Evolutionary conservation across 1,140 invertebrate species (phyloP), one percentile per base, ranked within the genome.

Genomic region (Drosophila kikkawai): DNA sequence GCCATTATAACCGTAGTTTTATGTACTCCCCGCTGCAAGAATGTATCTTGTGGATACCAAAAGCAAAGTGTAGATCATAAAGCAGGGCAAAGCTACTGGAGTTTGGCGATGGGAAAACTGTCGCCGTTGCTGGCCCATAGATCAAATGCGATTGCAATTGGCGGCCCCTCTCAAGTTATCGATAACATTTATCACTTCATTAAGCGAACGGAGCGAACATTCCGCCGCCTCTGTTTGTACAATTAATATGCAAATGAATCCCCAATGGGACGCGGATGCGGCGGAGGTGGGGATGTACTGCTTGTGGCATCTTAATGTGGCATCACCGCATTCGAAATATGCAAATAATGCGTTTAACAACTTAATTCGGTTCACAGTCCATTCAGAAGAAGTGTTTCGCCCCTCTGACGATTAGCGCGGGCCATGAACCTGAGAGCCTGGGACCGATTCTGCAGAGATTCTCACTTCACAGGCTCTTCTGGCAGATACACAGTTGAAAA

Each of bases 271-370:
- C 15, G 34, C 34, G 22, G 13, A 41, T n/a, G 19, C 22, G 19
- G 13, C 19, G 22, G 32, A 29, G 41, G n/a, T 5, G 37, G 13
- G 36, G 37, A 68, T 26, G 66, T 51, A 69, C 60, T 67, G 48
- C 67, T 51, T 73, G 67, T 73, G 71, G 76, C 80, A 84, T 76
- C 78, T 85, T 85, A 83, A 91, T 83, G 86, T 81, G 70, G 70
- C 83, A 79, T 64, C 56, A 57, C 22, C 58, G 57, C 80, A 75
- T 84, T 83, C 75, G 76, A 85, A 91, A 91, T 91, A 91, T 91
- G 88, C 88, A 91, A 91, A 91, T 91, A 91, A 91, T 91, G 88
- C 88, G 88, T 91, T 73, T 91, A 91, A 91, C 88, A 91, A 91
- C 88, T 91, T 91, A 91, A 91, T 91, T 91, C 80, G 70, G 56